Evolutionary conservation across 2,888 invertebrate genomes (phyloP), one percentile per base, ranked within the genome.

Genomic region (Ectemnius continuus): DNA sequence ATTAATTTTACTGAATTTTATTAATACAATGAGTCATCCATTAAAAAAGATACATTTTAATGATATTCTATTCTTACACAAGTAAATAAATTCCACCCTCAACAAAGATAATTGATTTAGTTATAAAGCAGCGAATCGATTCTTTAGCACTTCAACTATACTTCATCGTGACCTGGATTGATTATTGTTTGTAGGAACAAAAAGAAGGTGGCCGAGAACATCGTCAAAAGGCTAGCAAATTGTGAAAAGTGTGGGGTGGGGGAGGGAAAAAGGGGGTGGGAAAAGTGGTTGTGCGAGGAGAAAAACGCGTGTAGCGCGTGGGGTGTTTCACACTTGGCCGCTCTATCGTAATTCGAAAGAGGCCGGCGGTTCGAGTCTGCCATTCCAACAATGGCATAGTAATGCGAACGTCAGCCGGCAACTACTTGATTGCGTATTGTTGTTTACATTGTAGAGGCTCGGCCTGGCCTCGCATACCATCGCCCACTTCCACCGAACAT

Each of bases 371-470:
- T 36, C 80, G 84, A 84, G 79, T 36, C 36, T 36, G 36, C 78
- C 79, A 70, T 81, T 79, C 16, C 83, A 83, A 88, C 88, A 88
- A 88, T 88, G 84, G 84, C 74, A 67, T 73, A 79, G 84, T 87
- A 88, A 88, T 87, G 85, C 84, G 79, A 84, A 85, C 85, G 86
- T 88, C 87, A 86, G 83, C 86, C 85, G 86, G 86, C 87, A 86
- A 88, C 87, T 86, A 86, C 86, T 88, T 88, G 88, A 88, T 88
- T 88, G 88, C 88, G 85, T 86, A 88, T 88, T 88, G 88, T 88
- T 87, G 87, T 88, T 88, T 88, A 85, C 84, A 86, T 84, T 85
- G 86, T 83, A 78, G 75, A 69, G 64, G 61, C n/a, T 70, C 56
- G 72, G 74, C 65, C 67, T 71, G 73, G 68, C 72, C 71, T 72